A percentile compares a stretch with the other conserved stretches of the same genome.
These are phyloP conservation scores for Actinia equina DNA, from an alignment of 64 coral and sea anemone species.

Conservation along the genomic window DNA sequence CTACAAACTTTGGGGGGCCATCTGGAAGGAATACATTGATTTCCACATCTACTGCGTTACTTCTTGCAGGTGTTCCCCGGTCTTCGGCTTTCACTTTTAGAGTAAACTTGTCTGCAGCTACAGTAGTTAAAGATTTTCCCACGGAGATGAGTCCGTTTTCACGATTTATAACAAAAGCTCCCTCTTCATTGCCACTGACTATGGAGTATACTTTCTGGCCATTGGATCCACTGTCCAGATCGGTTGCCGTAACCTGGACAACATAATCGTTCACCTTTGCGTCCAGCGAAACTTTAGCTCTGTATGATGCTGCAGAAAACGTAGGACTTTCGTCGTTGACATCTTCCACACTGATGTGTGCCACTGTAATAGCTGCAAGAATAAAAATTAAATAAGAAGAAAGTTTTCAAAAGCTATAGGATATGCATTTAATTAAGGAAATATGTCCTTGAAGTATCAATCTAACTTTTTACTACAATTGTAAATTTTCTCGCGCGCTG, in stretches of 20 bases:
- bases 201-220: constrained; percentile 49
- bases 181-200: constrained; percentile 54
- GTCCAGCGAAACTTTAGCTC: constrained; percentile 50
- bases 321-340: constrained; percentile 64
- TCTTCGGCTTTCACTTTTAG: constrained; percentile 65
- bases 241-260: constrained; percentile 52
- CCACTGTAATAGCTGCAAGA: constrained; percentile 56
- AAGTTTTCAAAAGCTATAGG: too few species aligned
- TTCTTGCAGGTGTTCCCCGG: constrained; percentile 36
- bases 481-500: too few species aligned
- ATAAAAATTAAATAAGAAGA: neutral
- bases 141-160: constrained; percentile 67
- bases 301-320: constrained; percentile 56
- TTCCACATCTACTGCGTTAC: constrained; percentile 33
- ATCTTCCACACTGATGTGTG: constrained; percentile 57
- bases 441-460: too few species aligned
- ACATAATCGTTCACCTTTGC: constrained; percentile 34
- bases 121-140: constrained; percentile 47
- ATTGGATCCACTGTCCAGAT: constrained; percentile 63
- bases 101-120: constrained; percentile 33
- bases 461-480: too few species aligned
- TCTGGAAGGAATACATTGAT: constrained; percentile 62
- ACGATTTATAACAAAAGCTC: constrained; percentile 52
- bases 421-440: too few species aligned
- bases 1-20: constrained; percentile 72